Evolutionary conservation across 1,140 invertebrate genomes (phyloP), one percentile per base, ranked within the genome.

Genomic region (Habropoda laboriosa): DNA sequence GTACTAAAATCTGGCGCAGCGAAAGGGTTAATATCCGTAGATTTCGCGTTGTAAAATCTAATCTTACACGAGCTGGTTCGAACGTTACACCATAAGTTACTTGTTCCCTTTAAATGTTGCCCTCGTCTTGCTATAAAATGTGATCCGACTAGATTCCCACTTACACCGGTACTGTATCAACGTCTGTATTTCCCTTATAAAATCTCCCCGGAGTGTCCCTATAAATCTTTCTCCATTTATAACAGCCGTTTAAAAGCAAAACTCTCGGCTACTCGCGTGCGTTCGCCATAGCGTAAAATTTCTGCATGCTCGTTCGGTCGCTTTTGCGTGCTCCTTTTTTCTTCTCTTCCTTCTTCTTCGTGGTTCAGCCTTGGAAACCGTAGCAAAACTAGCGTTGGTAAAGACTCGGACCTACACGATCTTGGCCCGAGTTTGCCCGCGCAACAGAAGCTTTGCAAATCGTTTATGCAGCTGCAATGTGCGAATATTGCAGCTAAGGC

Each of bases 341-440:
- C n/a, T 21, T 21, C 38, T 55, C 67, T 45, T 81, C 60, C 47
- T n/a, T n/a, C 13, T 49, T 24, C 51, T 16, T 70, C 13, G 1
- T 27, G 1, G 49, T 45, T 18, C 10, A 77, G 27, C 53, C 73
- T 78, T 77, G 67, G 81, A 63, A 85, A 76, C 67, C 75, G 66
- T 82, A 85, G 55, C 76, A 79, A 79, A 87, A 71, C 57, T 55
- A 27, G 66, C 78, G 83, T 86, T 80, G 81, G 76, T 80, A 79
- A n/a, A 80, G 61, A 7, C 68, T 80, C 12, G 35, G n/a, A 55
- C 40, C 74, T 32, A 80, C 83, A 38, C 83, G 42, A 66, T 66
- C 80, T 66, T 74, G 61, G 24, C 47, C 75, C 68, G 55, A 81
- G 68, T 64, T 86, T 73, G 76, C 84, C 86, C 79, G 86, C 84